Evolutionary conservation across 2,797 vertebrate genomes (phyloP), one percentile per base, ranked within the genome.

Genomic region (Myoxocephalus aenaeus): DNA sequence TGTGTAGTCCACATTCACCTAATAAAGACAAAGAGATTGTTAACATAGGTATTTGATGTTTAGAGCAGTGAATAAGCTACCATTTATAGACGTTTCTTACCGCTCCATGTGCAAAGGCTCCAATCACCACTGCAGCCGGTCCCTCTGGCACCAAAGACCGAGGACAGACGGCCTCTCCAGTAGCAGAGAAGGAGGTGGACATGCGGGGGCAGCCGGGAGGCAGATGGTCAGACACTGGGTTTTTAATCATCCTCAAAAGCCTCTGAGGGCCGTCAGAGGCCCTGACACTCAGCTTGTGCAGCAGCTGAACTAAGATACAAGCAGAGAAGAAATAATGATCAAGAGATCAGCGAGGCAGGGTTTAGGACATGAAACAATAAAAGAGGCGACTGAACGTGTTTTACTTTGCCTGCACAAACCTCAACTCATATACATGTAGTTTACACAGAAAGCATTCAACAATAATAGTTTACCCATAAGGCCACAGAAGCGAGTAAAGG

Each of bases 231-330:
- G 95, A 98, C 75, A 99, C 96, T 0, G 98, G 98, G 51, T 99
- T 99, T 91, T 97, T 99, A 80, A 99, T 99, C 79, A 99, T 96
- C 93, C 96, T 65, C 80, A 99, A 79, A 27, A 99, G 92, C 22
- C 96, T 97, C 89, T 98, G 96, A 64, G 98, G 96, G 7, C 98
- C 97, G 25, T 99, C 98, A 12, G 98, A 95, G 0, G 98, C 98
- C 88, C 98, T 93, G 57, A 99, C 97, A 0, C 98, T 99, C 81
- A 99, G 94, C 86, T 99, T 99, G 85, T 99, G 98, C 87, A 99
- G 93, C 82, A 99, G 92, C 92, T 99, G 98, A 93, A 99, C 98
- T 99, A 70, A 70, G 20, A n/a, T 4, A 53, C 25, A 29, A 67
- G 18, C 40, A 50, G 10, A 64, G 20, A 38, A 58, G 65, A 63